Conservation (phyloP, 2,888 invertebrate genomes). For the Dione vanillae region DNA sequence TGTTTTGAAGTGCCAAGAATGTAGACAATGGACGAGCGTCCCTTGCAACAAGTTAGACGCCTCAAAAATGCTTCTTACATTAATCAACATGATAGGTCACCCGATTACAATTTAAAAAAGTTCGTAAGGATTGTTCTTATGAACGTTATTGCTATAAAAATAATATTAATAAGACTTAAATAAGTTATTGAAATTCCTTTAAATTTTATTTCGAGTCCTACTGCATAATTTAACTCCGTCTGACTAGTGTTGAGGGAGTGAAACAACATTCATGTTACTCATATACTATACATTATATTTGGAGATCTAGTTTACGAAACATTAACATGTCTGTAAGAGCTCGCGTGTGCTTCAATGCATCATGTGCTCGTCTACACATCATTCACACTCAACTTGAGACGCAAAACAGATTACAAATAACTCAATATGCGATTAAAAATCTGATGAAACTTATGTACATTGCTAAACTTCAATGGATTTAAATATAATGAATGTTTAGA, state of each 20-base stretch:
- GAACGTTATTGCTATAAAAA: too few species aligned
- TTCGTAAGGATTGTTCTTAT: too few species aligned
- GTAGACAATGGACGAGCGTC: conserved; percentile 61
- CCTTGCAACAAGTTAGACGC: conserved; percentile 71
- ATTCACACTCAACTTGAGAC: conserved; percentile 38
- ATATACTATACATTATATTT: conserved; percentile 31
- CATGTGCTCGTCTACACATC: conserved; percentile 40
- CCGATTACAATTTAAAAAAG: too few species aligned
- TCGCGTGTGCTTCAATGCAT: conserved; percentile 33
- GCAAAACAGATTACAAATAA: conserved; percentile 37
- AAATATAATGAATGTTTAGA: not conserved
- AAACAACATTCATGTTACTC: conserved; percentile 21
- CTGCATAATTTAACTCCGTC: not conserved
- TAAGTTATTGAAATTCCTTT: not conserved
- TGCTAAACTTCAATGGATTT: not conserved
- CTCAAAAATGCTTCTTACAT: conserved; percentile 62
- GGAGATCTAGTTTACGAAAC: conserved; percentile 32
- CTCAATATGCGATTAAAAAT: conserved; percentile 52
- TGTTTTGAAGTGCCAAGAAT: conserved; percentile 55
- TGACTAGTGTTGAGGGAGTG: not conserved
- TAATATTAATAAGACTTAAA: too few species aligned
- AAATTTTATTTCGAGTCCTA: not conserved
- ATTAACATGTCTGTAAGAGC: conserved; percentile 38
- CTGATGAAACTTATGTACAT: conserved; percentile 60
- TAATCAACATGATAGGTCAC: conserved; percentile 68